Percentiles rank a stretch among this genome's conserved stretches.
Conservation (phyloP, 1,140 invertebrate genomes). For the Trinorchestia longiramus region DNA sequence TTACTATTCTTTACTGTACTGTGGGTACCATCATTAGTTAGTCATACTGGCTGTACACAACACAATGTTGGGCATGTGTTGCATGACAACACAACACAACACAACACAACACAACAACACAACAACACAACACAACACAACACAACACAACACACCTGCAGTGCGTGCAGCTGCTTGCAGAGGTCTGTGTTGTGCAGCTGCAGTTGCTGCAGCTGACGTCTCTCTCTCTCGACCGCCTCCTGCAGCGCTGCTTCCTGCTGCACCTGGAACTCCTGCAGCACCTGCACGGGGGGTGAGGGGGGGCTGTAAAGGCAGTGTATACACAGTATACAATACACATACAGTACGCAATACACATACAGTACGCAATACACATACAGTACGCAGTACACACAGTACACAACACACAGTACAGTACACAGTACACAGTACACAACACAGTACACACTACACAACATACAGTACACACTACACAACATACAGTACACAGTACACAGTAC, state of each 20-base stretch:
- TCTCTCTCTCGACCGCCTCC: neutral
- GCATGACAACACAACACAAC: no score
- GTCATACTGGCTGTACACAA: no score
- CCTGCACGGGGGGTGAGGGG: neutral
- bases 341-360: neutral
- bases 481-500: no score
- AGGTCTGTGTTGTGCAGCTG: neutral
- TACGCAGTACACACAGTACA: neutral
- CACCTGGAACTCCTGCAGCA: conserved; percentile 40
- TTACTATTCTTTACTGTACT: no score
- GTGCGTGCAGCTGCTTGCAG: neutral
- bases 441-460: neutral
- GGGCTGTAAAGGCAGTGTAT: no score
- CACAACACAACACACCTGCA: neutral
- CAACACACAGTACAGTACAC: neutral
- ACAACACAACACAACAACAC: neutral
- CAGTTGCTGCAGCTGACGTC: neutral
- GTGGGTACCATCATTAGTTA: no score
- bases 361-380: neutral
- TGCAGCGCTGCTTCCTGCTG: neutral
- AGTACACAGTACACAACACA: neutral
- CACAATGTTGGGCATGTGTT: no score
- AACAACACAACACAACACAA: neutral
- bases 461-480: neutral
- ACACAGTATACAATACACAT: no score